Percentiles rank a stretch among this genome's conserved stretches.
phyloP scores from a whole-genome alignment of 2,113 vertebrate genomes.

The Ginglymostoma cirratum region DNA sequence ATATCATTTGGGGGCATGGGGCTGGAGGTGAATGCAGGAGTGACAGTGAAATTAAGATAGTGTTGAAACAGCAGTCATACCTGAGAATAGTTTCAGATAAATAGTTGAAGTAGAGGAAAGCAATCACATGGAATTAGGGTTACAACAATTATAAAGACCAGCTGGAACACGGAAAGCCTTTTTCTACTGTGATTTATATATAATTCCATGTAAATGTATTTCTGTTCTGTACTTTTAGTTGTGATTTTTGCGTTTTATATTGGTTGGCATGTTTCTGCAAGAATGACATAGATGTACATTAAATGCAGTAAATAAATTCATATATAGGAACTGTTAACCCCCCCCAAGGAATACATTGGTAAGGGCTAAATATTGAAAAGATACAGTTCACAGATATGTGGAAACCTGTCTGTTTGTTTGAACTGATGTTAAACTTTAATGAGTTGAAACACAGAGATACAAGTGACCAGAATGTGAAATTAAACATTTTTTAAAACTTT shows the following conservation, averaged over 20 bases:
- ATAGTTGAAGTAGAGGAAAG: neutral
- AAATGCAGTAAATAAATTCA: neutral
- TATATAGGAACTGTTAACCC: neutral
- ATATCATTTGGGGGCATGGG: neutral
- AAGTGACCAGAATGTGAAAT: neutral
- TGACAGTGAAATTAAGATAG: neutral
- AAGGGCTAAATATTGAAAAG: neutral
- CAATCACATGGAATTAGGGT: neutral
- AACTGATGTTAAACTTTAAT: neutral
- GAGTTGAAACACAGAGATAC: neutral
- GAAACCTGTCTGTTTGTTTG: neutral
- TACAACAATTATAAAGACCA: neutral
- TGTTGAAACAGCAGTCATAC: neutral
- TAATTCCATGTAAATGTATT: neutral
- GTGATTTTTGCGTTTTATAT: neutral
- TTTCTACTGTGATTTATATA: neutral
- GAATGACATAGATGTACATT: neutral
- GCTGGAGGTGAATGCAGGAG: too few species aligned
- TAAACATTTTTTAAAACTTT: neutral
- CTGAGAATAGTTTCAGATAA: neutral
- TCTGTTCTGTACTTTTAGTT: neutral
- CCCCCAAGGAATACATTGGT: neutral
- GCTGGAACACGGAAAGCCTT: neutral
- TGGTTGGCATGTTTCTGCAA: neutral
- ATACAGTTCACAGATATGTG: neutral